phyloP scores from a whole-genome alignment of 2,888 invertebrate species.

The Cryptops parisi region DNA sequence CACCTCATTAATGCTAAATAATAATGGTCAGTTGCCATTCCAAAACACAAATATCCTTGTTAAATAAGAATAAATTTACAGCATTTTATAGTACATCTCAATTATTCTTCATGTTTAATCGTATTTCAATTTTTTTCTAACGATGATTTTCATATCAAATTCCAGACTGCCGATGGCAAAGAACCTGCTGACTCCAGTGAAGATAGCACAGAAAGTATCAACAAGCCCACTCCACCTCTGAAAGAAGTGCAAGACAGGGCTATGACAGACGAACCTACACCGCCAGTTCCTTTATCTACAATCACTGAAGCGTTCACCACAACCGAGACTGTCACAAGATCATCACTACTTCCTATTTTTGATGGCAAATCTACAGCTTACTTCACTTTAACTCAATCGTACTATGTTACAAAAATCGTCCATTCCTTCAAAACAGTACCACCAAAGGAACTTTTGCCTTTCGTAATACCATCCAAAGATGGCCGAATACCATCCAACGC shows the following conservation, averaged over 20 bases:
- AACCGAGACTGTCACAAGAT: constrained; percentile 72
- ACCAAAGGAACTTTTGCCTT: constrained; percentile 17
- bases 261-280: constrained; percentile 47
- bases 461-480: not conserved
- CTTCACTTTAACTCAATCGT: constrained; percentile 74
- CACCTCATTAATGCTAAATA: too few relatives aligned
- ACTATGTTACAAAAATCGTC: constrained; percentile 68
- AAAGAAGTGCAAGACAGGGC: not conserved
- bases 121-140: too few relatives aligned
- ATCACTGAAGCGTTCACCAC: constrained; percentile 83
- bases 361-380: constrained; percentile 52
- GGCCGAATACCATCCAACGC: not conserved
- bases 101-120: too few relatives aligned
- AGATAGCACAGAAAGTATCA: not conserved
- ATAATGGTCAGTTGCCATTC: too few relatives aligned
- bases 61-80: too few relatives aligned
- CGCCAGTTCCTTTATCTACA: constrained; percentile 57
- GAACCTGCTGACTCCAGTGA: not conserved
- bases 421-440: constrained; percentile 57
- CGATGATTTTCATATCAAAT: too few relatives aligned
- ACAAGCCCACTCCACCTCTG: not conserved
- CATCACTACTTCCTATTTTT: constrained; percentile 71
- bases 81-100: too few relatives aligned
- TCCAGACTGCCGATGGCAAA: not conserved
- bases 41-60: too few relatives aligned